Conservation (phyloP, 2,113 vertebrate species). For the Myotis yumanensis region DNA sequence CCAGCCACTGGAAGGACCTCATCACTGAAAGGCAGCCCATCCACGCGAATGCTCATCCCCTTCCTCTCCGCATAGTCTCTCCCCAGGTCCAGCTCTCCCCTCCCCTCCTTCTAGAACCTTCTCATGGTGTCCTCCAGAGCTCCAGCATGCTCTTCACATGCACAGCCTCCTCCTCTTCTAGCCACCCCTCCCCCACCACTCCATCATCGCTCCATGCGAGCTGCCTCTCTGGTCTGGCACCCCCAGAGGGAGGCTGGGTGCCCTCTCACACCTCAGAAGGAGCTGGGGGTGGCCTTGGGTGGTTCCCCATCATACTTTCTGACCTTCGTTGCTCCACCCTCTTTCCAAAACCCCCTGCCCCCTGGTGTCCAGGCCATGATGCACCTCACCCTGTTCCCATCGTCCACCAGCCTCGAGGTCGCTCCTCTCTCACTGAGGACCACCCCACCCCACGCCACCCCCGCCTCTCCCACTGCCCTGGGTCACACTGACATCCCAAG, state of each 20-base stretch:
- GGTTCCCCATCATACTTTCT: not conserved
- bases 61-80: not conserved
- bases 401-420: not conserved
- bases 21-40: not conserved
- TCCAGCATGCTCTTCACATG: not conserved
- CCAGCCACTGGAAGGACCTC: not conserved
- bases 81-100: not conserved
- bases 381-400: too few species aligned
- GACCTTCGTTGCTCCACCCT: not conserved
- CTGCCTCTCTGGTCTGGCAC: not conserved
- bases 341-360: not conserved
- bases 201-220: rapidly evolving
- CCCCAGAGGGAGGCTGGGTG: not conserved
- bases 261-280: not conserved
- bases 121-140: not conserved
- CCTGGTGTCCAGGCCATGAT: not conserved
- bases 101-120: not conserved
- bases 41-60: not conserved
- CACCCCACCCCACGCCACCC: too few species aligned
- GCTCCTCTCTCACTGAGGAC: not conserved
- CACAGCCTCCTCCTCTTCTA: too few species aligned
- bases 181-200: not conserved
- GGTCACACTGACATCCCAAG: rapidly evolving
- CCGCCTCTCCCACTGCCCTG: not conserved
- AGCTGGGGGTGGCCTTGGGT: too few species aligned